Base-by-base conservation (phyloP, 2,888 invertebrate genomes). In the Sturmia bella region DNA sequence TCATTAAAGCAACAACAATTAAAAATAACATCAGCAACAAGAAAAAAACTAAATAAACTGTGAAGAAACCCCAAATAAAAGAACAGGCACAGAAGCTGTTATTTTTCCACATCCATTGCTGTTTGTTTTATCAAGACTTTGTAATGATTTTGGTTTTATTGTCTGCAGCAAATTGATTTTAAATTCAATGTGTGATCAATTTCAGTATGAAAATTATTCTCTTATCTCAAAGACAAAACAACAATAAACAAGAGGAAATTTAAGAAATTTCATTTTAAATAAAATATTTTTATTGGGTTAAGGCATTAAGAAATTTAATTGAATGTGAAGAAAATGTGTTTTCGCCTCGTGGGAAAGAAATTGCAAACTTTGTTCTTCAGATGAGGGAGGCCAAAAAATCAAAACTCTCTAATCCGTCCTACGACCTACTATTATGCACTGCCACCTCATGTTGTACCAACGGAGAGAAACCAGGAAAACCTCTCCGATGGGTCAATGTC, bases 41-140 rank as follows among this genome's bases (percentile, higher is more conserved):
- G 21, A 54, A 27, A 12, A 21, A 12, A 12, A 24, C 17, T 21
- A 24, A 41, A 41, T 45, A 52, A 7, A 24, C 12, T 66, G 5
- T 41, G 4, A 11, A 3, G 19, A 5, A 27, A 39, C 32, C 6
- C 3, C 27, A 19, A 19, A 52, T 24, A 9, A 12, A 15, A 48
- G 19, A 69, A 76, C 61, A 68, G 54, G 59, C 37, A 15, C 9
- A 45, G 45, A 52, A 54, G 24, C 4, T 68, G 43, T 68, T 59
- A 32, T 11, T 43, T 57, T 66, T 61, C 3, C 41, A 27, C 11
- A 27, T 32, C 32, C 19, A 32, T 52, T 41, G 70, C 59, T 59
- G 70, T 4, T 50, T 19, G 6, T 19, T 15, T 45, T 12, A n/a
- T n/a, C 37, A 19, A 37, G 19, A 5, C 12, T 45, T 59, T 41